Percentiles rank a stretch among this genome's conserved stretches.
Evolutionary conservation across 2,888 invertebrate species (phyloP).

Genomic region (Leptopterna dolabrata): DNA sequence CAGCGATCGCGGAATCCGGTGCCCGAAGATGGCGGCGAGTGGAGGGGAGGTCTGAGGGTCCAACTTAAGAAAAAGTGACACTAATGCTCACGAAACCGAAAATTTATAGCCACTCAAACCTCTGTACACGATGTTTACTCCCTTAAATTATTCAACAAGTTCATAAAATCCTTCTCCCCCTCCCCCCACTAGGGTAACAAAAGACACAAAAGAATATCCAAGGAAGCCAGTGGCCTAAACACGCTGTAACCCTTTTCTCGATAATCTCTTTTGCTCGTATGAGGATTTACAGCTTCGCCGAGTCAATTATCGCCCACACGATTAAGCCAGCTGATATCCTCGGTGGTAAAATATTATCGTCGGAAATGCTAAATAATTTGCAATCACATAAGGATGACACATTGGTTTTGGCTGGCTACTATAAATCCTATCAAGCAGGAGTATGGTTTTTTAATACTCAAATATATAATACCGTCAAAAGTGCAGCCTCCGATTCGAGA

Average conservation of each 20-base stretch:
- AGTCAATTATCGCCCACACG: conserved; percentile 39
- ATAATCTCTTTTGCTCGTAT: background rate
- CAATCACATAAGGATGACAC: too few species aligned
- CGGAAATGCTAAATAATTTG: too few species aligned
- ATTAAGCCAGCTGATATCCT: too few species aligned
- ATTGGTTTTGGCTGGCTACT: too few species aligned
- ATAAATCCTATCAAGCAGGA: too few species aligned
- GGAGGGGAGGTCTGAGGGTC: background rate
- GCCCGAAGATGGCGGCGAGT: background rate
- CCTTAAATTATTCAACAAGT: conserved; percentile 51
- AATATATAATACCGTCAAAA: too few species aligned
- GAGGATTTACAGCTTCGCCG: conserved; percentile 23
- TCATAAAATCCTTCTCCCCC: conserved; percentile 21
- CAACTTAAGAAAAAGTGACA: conserved; percentile 18
- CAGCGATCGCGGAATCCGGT: background rate
- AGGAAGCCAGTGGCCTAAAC: conserved; percentile 35
- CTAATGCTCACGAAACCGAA: conserved; percentile 32
- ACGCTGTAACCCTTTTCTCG: conserved; percentile 18
- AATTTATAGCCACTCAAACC: conserved; percentile 43
- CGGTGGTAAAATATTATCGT: too few species aligned
- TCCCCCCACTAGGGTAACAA: background rate
- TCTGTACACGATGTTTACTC: conserved; percentile 16
- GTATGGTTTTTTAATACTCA: too few species aligned
- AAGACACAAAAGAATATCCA: conserved; percentile 46
- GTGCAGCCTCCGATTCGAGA: too few species aligned